phyloP scores from a whole-genome alignment of 2,888 invertebrate genomes.

The Agelastica alni region DNA sequence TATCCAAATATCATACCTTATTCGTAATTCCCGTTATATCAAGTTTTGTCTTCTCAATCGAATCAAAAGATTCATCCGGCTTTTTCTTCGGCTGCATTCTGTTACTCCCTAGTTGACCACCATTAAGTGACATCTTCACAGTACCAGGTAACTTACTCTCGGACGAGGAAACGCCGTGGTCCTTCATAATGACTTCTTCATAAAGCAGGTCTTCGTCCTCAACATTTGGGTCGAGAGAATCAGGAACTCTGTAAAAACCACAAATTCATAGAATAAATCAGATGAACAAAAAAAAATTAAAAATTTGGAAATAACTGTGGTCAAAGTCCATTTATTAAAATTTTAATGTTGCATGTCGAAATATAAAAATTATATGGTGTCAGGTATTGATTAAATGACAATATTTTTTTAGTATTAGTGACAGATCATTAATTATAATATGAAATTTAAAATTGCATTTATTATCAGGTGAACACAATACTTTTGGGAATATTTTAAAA shows the following conservation, averaged over 20 bases:
- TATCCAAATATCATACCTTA: slow-evolving; percentile 37
- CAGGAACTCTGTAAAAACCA: slow-evolving; percentile 33
- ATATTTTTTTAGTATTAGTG: no score
- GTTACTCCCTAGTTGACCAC: slow-evolving; percentile 31
- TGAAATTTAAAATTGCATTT: no score
- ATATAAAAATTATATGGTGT: no score
- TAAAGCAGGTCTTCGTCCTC: slow-evolving; percentile 53
- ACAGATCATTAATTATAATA: no score
- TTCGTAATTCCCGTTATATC: slow-evolving; percentile 48
- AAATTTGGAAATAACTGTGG: no score
- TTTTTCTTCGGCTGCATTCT: slow-evolving; percentile 21
- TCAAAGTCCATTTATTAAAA: no score
- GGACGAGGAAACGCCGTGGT: slow-evolving; percentile 36
- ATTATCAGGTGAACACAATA: no score
- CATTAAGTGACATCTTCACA: slow-evolving; percentile 54
- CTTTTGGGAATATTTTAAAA: no score
- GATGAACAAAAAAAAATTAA: no score
- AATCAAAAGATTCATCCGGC: slow-evolving; percentile 25
- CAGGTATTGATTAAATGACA: no score
- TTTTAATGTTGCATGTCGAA: no score
- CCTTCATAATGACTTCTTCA: slow-evolving; percentile 66
- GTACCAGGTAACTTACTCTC: slow-evolving; percentile 48
- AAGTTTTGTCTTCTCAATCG: slow-evolving; percentile 36
- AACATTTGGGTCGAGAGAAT: slow-evolving; percentile 35
- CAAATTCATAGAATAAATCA: no score